Percentiles rank a stretch among this genome's conserved stretches.
Evolutionary conservation across 2,888 invertebrate species (phyloP).

Genomic region (Drosophila falleni): DNA sequence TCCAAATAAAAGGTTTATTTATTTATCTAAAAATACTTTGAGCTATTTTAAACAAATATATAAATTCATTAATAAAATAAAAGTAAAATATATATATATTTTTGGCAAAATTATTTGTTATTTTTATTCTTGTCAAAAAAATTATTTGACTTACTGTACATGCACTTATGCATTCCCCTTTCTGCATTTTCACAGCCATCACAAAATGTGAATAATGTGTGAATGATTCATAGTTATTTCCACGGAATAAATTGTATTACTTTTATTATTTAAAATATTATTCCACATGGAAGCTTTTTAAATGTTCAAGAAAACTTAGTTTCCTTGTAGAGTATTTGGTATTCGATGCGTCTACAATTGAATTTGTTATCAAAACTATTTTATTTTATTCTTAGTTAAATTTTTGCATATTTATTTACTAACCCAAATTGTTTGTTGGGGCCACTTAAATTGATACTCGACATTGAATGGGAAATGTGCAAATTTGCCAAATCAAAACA

Average conservation of each 20-base stretch:
- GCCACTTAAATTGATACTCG: slow-evolving; percentile 72
- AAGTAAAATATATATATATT: too few relatives aligned
- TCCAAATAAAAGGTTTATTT: too few relatives aligned
- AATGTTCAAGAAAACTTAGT: background rate
- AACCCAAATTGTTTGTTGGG: slow-evolving; percentile 66
- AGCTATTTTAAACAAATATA: too few relatives aligned
- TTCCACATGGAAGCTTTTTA: background rate
- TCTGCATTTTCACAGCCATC: background rate
- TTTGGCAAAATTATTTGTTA: too few relatives aligned
- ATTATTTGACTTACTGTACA: background rate
- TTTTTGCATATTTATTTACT: slow-evolving; percentile 60
- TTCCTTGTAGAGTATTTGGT: background rate
- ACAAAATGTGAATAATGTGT: background rate
- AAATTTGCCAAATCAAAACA: slow-evolving; percentile 42
- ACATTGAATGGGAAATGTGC: slow-evolving; percentile 61
- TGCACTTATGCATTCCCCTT: background rate
- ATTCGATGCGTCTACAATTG: background rate
- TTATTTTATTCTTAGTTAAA: slow-evolving; percentile 40
- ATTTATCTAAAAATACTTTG: too few relatives aligned
- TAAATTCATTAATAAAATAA: too few relatives aligned
- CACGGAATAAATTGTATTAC: background rate
- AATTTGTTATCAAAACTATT: slow-evolving; percentile 15
- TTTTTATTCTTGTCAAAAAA: background rate
- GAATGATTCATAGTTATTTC: background rate
- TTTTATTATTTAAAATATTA: background rate